phyloP scores from a whole-genome alignment of 2,113 vertebrate species.

The Ursus arctos region DNA sequence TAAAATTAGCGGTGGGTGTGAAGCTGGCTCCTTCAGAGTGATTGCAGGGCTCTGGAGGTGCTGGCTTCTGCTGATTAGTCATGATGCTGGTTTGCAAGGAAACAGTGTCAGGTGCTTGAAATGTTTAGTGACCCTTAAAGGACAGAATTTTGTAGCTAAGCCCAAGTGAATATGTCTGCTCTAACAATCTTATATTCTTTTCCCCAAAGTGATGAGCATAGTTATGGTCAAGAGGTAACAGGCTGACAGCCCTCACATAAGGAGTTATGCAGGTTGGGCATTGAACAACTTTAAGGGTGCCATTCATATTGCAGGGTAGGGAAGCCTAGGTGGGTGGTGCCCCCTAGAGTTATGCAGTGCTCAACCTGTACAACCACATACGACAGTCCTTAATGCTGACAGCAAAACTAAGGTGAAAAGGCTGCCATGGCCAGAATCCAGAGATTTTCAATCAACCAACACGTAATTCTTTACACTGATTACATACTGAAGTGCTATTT shows the following conservation, averaged over 20 bases:
- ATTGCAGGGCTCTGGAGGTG: slow-evolving; percentile 33
- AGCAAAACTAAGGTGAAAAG: neutral
- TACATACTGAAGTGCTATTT: neutral
- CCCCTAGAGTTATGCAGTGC: neutral
- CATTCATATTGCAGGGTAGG: neutral
- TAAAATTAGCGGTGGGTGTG: slow-evolving; percentile 63
- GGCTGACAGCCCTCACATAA: neutral
- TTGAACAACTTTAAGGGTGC: neutral
- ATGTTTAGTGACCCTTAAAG: slow-evolving; percentile 68
- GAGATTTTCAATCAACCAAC: slow-evolving; percentile 8
- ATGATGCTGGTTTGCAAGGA: neutral
- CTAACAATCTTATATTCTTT: neutral
- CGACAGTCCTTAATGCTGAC: neutral
- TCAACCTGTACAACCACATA: neutral
- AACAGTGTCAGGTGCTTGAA: slow-evolving; percentile 51
- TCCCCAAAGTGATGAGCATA: slow-evolving; percentile 23
- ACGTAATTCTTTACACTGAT: neutral
- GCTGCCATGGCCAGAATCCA: neutral
- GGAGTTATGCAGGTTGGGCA: neutral
- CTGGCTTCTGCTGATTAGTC: slow-evolving; percentile 36
- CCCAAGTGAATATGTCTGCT: slow-evolving; percentile 18
- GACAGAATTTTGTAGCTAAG: slow-evolving; percentile 55
- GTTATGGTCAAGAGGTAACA: neutral
- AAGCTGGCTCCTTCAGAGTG: slow-evolving; percentile 54
- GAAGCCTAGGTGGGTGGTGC: slow-evolving; percentile 10